Evolutionary conservation across 2,888 invertebrate genomes (phyloP).

Genomic region (Dioctria linearis): DNA sequence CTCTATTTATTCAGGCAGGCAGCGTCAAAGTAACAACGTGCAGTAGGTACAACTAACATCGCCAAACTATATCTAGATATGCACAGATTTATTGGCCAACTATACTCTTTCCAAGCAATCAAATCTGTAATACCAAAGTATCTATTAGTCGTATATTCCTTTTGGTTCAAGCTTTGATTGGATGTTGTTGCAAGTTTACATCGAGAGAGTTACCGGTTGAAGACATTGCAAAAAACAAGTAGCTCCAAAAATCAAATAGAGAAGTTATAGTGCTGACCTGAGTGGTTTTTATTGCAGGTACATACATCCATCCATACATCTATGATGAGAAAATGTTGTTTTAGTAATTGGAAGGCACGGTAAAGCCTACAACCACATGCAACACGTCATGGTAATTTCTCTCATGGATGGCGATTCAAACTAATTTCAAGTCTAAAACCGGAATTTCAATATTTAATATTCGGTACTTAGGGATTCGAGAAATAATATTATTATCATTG

Average conservation of each 20-base stretch:
- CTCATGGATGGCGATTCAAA: not conserved
- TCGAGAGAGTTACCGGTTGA: not conserved
- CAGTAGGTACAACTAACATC: not conserved
- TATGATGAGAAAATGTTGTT: constrained; percentile 35
- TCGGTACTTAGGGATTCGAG: not conserved
- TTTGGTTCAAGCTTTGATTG: not conserved
- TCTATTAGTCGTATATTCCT: too few relatives aligned
- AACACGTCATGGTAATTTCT: constrained; percentile 10
- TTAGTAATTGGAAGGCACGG: constrained; percentile 6
- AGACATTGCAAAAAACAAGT: not conserved
- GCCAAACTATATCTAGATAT: constrained; percentile 20
- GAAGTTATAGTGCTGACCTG: constrained; percentile 36
- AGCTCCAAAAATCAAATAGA: not conserved
- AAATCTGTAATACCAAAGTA: constrained; percentile 7
- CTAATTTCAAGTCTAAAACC: not conserved
- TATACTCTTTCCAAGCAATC: constrained; percentile 18
- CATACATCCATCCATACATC: too few relatives aligned
- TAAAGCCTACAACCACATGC: too few relatives aligned
- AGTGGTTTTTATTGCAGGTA: constrained; percentile 16
- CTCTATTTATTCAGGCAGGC: constrained; percentile 18
- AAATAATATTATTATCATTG: constrained; percentile 18
- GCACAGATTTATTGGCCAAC: constrained; percentile 26
- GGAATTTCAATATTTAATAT: constrained; percentile 4
- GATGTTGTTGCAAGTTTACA: constrained; percentile 9
- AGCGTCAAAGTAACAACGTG: constrained; percentile 3